These are phyloP conservation scores for Larimichthys crocea DNA, from an alignment of 2,113 vertebrate genomes.

Conservation along the genomic window DNA sequence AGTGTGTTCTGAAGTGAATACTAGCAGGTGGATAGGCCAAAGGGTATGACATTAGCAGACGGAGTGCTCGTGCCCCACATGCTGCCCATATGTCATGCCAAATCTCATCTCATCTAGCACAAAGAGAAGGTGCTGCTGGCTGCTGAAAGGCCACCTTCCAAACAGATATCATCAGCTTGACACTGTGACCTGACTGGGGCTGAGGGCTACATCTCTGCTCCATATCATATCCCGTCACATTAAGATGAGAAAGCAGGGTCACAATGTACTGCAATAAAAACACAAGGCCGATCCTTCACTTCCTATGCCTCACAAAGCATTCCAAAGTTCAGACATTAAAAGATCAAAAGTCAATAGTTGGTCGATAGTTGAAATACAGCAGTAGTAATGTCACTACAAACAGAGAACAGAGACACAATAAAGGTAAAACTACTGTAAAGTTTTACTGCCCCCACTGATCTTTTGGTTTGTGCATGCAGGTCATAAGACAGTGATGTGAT, in stretches of 20 bases:
- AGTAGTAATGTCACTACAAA: neutral
- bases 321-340: neutral
- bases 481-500: neutral
- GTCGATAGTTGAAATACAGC: neutral
- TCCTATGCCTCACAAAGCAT: neutral
- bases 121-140: constrained; percentile 52
- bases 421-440: neutral
- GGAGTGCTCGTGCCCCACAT: constrained; percentile 47
- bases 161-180: constrained; percentile 53
- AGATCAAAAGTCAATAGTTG: neutral
- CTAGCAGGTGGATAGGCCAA: constrained; percentile 57
- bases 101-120: constrained; percentile 49
- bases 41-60: constrained; percentile 69
- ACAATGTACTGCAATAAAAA: constrained; percentile 11
- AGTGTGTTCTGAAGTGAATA: constrained; percentile 22
- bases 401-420: neutral
- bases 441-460: neutral
- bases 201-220: constrained; percentile 30
- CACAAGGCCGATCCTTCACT: constrained; percentile 20
- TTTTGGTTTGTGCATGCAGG: neutral
- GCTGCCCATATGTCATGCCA: constrained; percentile 70
- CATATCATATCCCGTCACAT: constrained; percentile 42
- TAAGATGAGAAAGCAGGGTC: constrained; percentile 37
- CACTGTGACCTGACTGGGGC: constrained; percentile 47
- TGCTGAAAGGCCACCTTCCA: constrained; percentile 62